Base-by-base conservation (phyloP, 2,888 invertebrate species). In the Leucozona laternaria region DNA sequence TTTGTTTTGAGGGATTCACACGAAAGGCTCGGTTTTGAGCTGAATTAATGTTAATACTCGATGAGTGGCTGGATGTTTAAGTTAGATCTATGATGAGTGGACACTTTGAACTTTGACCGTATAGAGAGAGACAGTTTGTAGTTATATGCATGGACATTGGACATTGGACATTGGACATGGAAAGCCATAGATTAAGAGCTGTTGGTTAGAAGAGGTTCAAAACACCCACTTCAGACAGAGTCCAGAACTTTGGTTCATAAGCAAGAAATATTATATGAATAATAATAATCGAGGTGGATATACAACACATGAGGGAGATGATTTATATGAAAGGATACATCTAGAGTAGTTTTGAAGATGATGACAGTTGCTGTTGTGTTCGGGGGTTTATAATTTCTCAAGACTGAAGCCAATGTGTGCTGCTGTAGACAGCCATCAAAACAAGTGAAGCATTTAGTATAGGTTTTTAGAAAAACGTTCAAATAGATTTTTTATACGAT, bases 1-100 rank as follows among this genome's bases (percentile, higher is more conserved):
- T 80, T 80, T 62, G 45, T 58, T 53, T 43, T 28, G 15, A 48
- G 70, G 64, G 66, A 76, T 66, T 79, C 70, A 25, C 17, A 62
- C 17, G 53, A 48, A 28, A 22, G n/a, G 45, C 48, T 28, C 8
- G 62, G 57, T 25, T 48, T 66, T 31, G 20, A 66, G 34, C 22
- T 28, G 72, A 53, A 48, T 68, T 68, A 55, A 77, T 80, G 84
- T 72, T 85, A 80, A 80, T 84, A 80, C 76, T 66, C 70, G 84
- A 76, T 80, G 76, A 77, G 71, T 71, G 53, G 53, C 40, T 45
- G 71, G 73, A 34, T 58, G 50, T 28, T 72, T 79, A 64, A 64
- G 43, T 68, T 20, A 25, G 43, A 45, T 73, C 48, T 50, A 31
- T 75, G 53, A 25, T 64, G 45, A 78, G 58, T 70, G 62, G 58